phyloP scores from a whole-genome alignment of 2,888 invertebrate species.

The Physocephala rufipes region DNA sequence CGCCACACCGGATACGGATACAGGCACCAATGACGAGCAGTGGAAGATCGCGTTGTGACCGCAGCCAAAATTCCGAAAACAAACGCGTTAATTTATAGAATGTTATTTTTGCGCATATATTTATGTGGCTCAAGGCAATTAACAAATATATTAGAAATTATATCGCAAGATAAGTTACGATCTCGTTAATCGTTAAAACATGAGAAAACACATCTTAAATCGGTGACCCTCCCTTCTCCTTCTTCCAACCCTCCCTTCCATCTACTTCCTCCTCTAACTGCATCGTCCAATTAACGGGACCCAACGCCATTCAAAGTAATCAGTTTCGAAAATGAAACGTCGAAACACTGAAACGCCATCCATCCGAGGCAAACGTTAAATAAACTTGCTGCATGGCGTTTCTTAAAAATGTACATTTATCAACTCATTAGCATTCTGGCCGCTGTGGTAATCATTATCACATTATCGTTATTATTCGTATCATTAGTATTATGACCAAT shows the following conservation, averaged over 20 bases:
- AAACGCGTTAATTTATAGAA: too few relatives aligned
- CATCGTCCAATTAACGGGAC: background rate
- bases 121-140: constrained; percentile 10
- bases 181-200: too few relatives aligned
- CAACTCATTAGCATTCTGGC: background rate
- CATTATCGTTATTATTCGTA: too few relatives aligned
- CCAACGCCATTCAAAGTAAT: background rate
- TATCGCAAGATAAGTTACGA: background rate
- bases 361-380: too few relatives aligned
- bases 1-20: background rate
- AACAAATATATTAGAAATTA: constrained; percentile 12
- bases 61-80: too few relatives aligned
- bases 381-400: background rate
- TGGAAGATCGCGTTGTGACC: too few relatives aligned
- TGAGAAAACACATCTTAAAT: background rate
- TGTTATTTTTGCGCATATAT: too few relatives aligned
- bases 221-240: background rate
- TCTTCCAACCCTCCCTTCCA: too few relatives aligned
- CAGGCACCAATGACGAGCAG: background rate
- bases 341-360: background rate
- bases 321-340: background rate
- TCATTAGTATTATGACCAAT: too few relatives aligned
- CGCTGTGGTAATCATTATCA: too few relatives aligned
- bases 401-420: constrained; percentile 2
- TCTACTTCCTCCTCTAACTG: too few relatives aligned